Base-by-base conservation (phyloP, 1,140 invertebrate genomes). In the Penaeus japonicus region DNA sequence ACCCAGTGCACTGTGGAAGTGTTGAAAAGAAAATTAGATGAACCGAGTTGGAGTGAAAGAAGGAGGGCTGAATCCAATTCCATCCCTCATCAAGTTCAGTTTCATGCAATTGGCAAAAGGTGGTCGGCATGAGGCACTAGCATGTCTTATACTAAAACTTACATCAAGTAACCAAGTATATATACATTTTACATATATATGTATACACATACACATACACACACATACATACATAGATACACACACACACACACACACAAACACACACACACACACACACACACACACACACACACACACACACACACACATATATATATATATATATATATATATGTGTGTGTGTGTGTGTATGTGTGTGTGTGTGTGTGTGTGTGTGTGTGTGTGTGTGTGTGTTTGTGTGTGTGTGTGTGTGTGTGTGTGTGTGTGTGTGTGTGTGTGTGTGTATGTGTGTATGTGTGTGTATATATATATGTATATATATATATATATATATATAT, bases 191-290 rank as follows among this genome's bases (percentile, higher is more conserved):
- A 70, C n/a, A 70, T 70, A 70, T 70, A 70, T 70, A 70, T 70
- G n/a, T 70, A 70, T 70, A 70, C n/a, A 70, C 5, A 70, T 70
- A 70, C n/a, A 70, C n/a, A 70, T 70, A 70, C n/a, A n/a, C n/a
- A 70, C n/a, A 70, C n/a, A 70, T 70, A 70, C n/a, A 70, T 70
- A 70, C 30, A 70, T 70, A 70, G 17, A 70, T 70, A 70, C n/a
- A 70, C n/a, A 70, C n/a, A 70, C n/a, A 70, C n/a, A 70, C n/a
- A 70, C n/a, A 70, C n/a, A 70, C n/a, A 70, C n/a, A 70, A 22
- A 70, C n/a, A 70, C n/a, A 70, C n/a, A 70, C n/a, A 70, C n/a
- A 70, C n/a, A 70, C n/a, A 70, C n/a, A 70, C n/a, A 70, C n/a
- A 70, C n/a, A 70, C n/a, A 70, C n/a, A 70, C n/a, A 70, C n/a